These are phyloP conservation scores for Euura lappo DNA, from an alignment of 1,140 invertebrate genomes.

Conservation along the genomic window DNA sequence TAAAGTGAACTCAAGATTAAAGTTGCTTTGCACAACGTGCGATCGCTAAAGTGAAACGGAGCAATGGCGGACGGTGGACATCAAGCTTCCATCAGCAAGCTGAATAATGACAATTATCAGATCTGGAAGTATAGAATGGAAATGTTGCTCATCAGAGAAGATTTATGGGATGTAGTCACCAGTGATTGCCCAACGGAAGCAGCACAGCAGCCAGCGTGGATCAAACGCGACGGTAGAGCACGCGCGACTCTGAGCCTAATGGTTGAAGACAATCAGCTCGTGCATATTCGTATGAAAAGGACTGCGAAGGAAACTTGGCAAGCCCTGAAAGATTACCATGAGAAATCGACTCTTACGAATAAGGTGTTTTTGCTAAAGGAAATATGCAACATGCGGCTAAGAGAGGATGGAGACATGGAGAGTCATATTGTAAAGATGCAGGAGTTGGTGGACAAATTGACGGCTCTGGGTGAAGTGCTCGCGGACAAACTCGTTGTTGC, in stretches of 20 bases:
- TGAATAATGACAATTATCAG: constrained; percentile 20
- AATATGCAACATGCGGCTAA: no score
- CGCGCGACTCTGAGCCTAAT: constrained; percentile 16
- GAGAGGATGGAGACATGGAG: no score
- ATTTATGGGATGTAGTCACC: constrained; percentile 20
- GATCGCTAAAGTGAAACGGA: no score
- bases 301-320: constrained; percentile 23
- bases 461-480: constrained; percentile 12
- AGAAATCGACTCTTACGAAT: constrained; percentile 8
- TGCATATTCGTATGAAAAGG: constrained; percentile 13
- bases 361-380: no score
- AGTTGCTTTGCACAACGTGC: no score
- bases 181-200: neutral
- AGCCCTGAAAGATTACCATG: constrained; percentile 19
- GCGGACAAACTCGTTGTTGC: constrained; percentile 23
- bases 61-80: neutral
- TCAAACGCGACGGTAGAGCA: constrained; percentile 13
- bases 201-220: neutral
- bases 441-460: constrained; percentile 11
- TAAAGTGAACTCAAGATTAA: no score
- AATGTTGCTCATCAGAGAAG: constrained; percentile 22
- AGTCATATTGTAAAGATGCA: constrained; percentile 16
- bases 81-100: constrained; percentile 13
- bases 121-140: constrained; percentile 28
- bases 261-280: constrained; percentile 24